Evolutionary conservation across 2,113 vertebrate genomes (phyloP).

Genomic region (Dicentrarchus labrax): DNA sequence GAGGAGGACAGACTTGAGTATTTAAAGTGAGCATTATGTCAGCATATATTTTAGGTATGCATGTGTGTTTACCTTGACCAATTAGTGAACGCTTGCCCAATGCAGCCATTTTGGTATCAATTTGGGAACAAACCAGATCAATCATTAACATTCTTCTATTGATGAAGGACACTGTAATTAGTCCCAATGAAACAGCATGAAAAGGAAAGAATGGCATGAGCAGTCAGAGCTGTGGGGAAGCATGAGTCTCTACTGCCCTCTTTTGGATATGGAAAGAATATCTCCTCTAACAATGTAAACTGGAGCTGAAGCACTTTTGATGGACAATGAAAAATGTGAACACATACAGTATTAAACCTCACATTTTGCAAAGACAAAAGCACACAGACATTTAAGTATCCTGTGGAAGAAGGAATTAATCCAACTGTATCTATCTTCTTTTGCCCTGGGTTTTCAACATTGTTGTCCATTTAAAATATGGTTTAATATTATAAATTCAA

Average conservation of each 20-base stretch:
- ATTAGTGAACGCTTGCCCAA: slow-evolving; percentile 52
- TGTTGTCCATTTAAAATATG: neutral
- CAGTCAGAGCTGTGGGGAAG: slow-evolving; percentile 12
- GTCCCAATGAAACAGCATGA: slow-evolving; percentile 80
- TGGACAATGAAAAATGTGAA: neutral
- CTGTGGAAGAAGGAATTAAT: neutral
- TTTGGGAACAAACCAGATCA: slow-evolving; percentile 76
- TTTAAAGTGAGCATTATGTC: slow-evolving; percentile 47
- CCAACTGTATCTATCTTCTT: too few relatives aligned
- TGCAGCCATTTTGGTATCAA: slow-evolving; percentile 63
- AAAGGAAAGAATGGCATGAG: slow-evolving; percentile 31
- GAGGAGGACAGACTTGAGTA: slow-evolving; percentile 13
- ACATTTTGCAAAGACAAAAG: neutral
- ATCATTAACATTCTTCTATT: slow-evolving; percentile 83
- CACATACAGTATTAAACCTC: too few relatives aligned
- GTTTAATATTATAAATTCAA: neutral
- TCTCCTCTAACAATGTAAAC: neutral
- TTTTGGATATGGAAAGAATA: slow-evolving; percentile 36
- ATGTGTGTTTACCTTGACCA: slow-evolving; percentile 66
- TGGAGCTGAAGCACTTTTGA: neutral
- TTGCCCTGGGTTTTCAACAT: neutral
- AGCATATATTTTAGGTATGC: slow-evolving; percentile 51
- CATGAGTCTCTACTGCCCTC: slow-evolving; percentile 79
- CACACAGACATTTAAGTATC: too few relatives aligned
- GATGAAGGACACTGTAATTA: slow-evolving; percentile 84